phyloP scores from a whole-genome alignment of 2,113 vertebrate species.

The Passer domesticus region DNA sequence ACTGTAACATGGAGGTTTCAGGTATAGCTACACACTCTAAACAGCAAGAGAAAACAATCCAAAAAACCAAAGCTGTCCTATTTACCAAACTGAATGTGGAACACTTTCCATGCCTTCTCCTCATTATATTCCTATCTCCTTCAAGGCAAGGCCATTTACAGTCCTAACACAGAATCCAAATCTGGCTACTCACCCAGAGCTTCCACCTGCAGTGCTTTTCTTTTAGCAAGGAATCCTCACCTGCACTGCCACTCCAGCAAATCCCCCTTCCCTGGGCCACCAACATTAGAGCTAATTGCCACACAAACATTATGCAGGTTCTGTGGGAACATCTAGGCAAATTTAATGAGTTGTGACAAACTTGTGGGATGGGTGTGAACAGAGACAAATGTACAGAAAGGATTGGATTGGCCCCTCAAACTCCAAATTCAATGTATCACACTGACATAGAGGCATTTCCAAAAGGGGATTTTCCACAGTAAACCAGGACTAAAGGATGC shows the following conservation, averaged over 20 bases:
- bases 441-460: background rate
- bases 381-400: background rate
- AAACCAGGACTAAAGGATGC: background rate
- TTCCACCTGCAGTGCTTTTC: background rate
- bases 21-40: background rate
- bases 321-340: background rate
- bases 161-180: background rate
- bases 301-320: background rate
- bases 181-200: conserved; percentile 13
- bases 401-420: background rate
- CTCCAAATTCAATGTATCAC: background rate
- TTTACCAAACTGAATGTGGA: background rate
- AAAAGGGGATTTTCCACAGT: background rate
- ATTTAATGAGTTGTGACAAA: background rate
- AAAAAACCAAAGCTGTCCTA: background rate
- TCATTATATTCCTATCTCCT: background rate
- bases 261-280: background rate
- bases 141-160: conserved; percentile 33
- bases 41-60: background rate
- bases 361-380: background rate
- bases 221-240: background rate
- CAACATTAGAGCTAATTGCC: background rate
- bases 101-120: background rate
- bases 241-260: background rate
- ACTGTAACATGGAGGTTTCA: background rate